Conservation (phyloP, 1,140 invertebrate genomes). For the Ceratina calcarata region DNA sequence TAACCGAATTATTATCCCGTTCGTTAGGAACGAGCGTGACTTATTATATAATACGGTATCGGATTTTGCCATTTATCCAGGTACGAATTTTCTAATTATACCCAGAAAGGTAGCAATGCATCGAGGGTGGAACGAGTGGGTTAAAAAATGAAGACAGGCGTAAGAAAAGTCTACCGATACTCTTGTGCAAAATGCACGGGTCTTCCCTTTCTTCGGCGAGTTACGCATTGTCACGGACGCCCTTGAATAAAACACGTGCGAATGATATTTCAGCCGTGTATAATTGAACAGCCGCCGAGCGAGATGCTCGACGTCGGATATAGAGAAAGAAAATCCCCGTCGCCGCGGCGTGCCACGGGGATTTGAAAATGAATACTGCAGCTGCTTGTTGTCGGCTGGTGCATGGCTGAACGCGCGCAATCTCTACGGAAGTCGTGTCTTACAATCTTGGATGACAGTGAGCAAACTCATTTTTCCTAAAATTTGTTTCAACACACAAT, state of each 20-base stretch:
- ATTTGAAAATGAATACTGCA: slow-evolving; percentile 40
- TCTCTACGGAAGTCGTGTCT: too few relatives aligned
- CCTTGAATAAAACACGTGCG: slow-evolving; percentile 32
- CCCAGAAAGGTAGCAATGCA: too few relatives aligned
- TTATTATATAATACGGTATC: too few relatives aligned
- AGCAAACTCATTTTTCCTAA: too few relatives aligned
- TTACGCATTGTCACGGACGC: background rate
- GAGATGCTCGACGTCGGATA: background rate
- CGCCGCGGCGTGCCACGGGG: background rate
- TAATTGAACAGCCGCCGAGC: slow-evolving; percentile 33
- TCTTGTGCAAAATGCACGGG: slow-evolving; percentile 14
- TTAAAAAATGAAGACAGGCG: slow-evolving; percentile 11
- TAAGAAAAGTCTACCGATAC: background rate
- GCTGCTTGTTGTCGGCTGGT: background rate
- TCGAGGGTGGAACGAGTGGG: too few relatives aligned
- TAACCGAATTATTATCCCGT: too few relatives aligned
- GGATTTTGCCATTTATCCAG: too few relatives aligned
- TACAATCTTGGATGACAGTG: too few relatives aligned
- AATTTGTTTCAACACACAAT: too few relatives aligned
- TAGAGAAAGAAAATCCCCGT: slow-evolving; percentile 12
- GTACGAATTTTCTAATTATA: too few relatives aligned
- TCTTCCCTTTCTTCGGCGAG: background rate
- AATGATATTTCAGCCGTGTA: slow-evolving; percentile 40
- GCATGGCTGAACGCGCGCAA: too few relatives aligned
- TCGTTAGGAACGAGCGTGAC: too few relatives aligned